Evolutionary conservation across 92 coral and sea anemone species (phyloP).

Genomic region (Epizoanthus illoricatus): DNA sequence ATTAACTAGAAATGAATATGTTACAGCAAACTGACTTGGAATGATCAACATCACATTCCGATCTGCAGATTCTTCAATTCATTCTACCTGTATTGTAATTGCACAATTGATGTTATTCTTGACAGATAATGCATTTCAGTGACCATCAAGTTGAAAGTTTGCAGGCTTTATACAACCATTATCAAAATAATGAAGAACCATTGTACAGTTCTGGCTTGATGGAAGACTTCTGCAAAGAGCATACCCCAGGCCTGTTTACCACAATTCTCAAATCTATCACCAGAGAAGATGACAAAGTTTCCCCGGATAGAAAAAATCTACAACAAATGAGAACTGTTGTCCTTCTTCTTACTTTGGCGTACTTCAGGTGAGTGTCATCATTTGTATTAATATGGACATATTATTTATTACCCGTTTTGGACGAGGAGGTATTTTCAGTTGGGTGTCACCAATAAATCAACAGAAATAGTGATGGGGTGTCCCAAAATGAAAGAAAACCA

Average conservation of each 20-base stretch:
- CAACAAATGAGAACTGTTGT: not conserved
- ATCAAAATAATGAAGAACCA: not conserved
- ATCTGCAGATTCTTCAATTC: no score
- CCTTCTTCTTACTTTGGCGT: not conserved
- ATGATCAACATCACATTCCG: no score
- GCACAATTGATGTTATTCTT: not conserved
- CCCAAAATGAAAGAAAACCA: no score
- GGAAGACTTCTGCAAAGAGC: slow-evolving; percentile 12
- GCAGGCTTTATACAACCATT: slow-evolving; percentile 9
- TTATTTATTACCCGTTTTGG: no score
- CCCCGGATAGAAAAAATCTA: not conserved
- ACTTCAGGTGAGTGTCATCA: not conserved
- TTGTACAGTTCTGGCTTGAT: not conserved
- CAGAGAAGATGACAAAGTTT: slow-evolving; percentile 1
- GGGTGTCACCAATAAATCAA: no score
- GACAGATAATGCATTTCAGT: not conserved
- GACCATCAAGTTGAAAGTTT: not conserved
- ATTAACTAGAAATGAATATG: no score
- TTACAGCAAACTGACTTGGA: no score
- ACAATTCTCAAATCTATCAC: not conserved
- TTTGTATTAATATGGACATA: no score
- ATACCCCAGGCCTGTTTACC: not conserved
- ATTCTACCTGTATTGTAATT: no score
- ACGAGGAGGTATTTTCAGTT: no score
- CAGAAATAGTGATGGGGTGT: no score